Evolutionary conservation across 2,797 vertebrate genomes (phyloP).

Genomic region (Ceryle rudis): DNA sequence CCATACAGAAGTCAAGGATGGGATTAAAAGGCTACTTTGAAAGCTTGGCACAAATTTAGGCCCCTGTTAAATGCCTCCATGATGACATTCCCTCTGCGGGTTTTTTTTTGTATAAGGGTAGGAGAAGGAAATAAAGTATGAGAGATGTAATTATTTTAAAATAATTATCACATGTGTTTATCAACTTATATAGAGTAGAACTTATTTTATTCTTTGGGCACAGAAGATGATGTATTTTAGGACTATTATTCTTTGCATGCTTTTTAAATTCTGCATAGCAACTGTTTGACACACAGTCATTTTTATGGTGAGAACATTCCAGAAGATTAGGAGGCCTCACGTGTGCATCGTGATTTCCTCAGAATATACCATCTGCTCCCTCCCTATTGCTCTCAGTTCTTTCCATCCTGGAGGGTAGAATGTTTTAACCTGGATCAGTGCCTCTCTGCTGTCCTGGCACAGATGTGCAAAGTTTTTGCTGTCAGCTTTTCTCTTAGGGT

Average conservation of each 20-base stretch:
- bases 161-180: background rate
- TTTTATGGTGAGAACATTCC: background rate
- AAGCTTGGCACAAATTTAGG: background rate
- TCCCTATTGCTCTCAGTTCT: background rate
- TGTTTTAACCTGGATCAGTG: background rate
- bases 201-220: background rate
- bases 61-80: background rate
- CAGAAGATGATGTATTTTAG: background rate
- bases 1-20: rapidly evolving
- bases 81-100: rapidly evolving
- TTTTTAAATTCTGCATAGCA: background rate
- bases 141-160: background rate
- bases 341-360: background rate
- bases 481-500: background rate
- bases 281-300: background rate
- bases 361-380: background rate
- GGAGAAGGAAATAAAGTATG: background rate
- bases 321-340: background rate
- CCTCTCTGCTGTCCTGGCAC: background rate
- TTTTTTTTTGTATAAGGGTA: background rate
- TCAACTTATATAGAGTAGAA: background rate
- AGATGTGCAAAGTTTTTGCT: background rate
- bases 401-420: background rate
- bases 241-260: background rate
- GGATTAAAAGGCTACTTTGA: background rate